Conservation (phyloP, 2,113 vertebrate genomes). For the Casuarius casuarius region DNA sequence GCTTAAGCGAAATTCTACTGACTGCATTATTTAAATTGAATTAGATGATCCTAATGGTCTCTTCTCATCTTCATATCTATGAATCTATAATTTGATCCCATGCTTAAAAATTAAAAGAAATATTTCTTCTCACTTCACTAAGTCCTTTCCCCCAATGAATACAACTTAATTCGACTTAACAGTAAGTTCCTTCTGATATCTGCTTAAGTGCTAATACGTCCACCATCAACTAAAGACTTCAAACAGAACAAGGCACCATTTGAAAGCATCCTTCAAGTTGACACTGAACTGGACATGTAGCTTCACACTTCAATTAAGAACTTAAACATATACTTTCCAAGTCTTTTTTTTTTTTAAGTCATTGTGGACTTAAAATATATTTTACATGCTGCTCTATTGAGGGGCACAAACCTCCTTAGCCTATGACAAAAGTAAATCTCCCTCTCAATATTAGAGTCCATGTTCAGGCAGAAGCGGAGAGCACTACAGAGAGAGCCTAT, state of each 20-base stretch:
- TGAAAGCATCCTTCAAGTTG: not conserved
- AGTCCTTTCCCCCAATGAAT: not conserved
- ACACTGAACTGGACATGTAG: not conserved
- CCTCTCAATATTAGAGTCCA: not conserved
- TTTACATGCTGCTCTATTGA: rapidly evolving
- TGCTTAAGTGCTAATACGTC: not conserved
- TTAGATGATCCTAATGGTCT: not conserved
- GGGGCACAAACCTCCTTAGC: not conserved
- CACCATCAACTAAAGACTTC: not conserved
- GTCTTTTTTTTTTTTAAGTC: not conserved
- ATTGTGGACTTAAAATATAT: not conserved
- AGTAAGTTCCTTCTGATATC: not conserved
- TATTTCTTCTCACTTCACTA: not conserved
- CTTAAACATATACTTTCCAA: not conserved
- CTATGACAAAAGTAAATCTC: not conserved
- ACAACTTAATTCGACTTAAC: not conserved
- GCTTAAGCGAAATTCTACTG: not conserved
- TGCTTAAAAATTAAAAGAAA: not conserved
- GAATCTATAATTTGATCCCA: not conserved
- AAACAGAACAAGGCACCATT: not conserved
- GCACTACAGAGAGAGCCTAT: not conserved
- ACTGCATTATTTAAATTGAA: not conserved
- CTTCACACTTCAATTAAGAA: not conserved
- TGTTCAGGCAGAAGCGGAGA: not conserved
- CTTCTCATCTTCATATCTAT: not conserved